A percentile compares a stretch with the other conserved stretches of the same genome.
These are phyloP conservation scores for Oedothorax gibbosus DNA, from an alignment of 1,140 invertebrate species.

Conservation along the genomic window DNA sequence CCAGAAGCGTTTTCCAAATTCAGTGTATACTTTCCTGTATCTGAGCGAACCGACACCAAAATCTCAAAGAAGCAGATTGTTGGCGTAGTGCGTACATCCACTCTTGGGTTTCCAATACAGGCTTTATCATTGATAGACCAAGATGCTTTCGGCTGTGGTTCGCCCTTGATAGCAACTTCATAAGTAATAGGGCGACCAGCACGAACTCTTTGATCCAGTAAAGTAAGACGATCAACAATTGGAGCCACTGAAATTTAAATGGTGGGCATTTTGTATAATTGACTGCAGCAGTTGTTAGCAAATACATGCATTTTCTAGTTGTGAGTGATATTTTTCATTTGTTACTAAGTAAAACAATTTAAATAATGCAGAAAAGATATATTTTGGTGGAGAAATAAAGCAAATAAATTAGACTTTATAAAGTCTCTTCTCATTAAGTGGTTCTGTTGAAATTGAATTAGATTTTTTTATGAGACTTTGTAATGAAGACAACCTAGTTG, in stretches of 20 bases:
- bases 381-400: no score
- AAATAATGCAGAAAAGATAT: no score
- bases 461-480: no score
- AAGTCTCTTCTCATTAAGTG: no score
- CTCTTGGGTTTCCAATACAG: conserved; percentile 75
- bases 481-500: no score
- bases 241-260: conserved; percentile 76
- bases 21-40: conserved; percentile 87
- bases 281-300: no score
- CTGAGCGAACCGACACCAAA: conserved; percentile 82
- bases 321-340: no score
- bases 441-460: no score
- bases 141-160: conserved; percentile 75
- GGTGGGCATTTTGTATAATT: no score
- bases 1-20: conserved; percentile 90
- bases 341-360: no score
- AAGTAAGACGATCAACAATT: conserved; percentile 82
- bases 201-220: conserved; percentile 88
- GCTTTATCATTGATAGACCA: conserved; percentile 91
- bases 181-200: conserved; percentile 91
- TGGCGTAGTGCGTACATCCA: conserved; percentile 79
- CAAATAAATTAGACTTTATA: no score
- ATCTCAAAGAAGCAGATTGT: conserved; percentile 88
- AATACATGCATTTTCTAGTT: no score
- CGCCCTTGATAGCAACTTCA: conserved; percentile 82